Conservation (phyloP, 2,113 vertebrate species). For the Athene cunicularia region DNA sequence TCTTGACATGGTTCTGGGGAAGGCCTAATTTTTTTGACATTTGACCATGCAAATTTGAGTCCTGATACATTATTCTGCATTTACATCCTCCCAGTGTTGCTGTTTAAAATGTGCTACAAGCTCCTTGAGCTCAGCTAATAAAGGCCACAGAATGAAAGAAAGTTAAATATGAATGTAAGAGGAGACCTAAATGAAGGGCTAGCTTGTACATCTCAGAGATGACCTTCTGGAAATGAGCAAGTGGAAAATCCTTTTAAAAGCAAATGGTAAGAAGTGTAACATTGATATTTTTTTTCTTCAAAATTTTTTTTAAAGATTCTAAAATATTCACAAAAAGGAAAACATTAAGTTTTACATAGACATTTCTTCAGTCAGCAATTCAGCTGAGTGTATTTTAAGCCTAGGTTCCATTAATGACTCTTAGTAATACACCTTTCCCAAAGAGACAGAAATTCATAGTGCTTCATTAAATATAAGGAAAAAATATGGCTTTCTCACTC, state of each 20-base stretch:
- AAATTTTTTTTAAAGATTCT: constrained; percentile 47
- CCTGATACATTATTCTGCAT: constrained; percentile 99
- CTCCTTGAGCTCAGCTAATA: constrained; percentile 85
- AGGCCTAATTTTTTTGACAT: constrained; percentile 99
- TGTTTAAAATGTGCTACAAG: constrained; percentile 88
- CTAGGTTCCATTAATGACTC: constrained; percentile 58
- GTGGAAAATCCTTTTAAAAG: constrained; percentile 61
- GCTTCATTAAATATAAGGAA: constrained; percentile 58
- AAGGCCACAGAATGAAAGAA: constrained; percentile 84
- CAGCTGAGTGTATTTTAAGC: constrained; percentile 51
- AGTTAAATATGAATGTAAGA: constrained; percentile 88
- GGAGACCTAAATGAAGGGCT: constrained; percentile 79
- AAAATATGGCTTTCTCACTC: neutral
- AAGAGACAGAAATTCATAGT: constrained; percentile 48
- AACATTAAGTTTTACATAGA: constrained; percentile 63
- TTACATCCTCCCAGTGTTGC: constrained; percentile 91
- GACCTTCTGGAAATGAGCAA: constrained; percentile 74
- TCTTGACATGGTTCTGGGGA: constrained; percentile 97
- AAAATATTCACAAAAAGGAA: constrained; percentile 60
- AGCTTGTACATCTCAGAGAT: constrained; percentile 72
- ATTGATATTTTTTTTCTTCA: neutral
- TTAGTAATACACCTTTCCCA: constrained; percentile 61
- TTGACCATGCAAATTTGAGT: constrained; percentile 99
- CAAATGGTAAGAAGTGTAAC: constrained; percentile 64
- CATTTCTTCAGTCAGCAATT: constrained; percentile 42